Percentiles rank a stretch among this genome's conserved stretches.
Conservation (phyloP, 2,797 vertebrate species). For the Poecile montanus region DNA sequence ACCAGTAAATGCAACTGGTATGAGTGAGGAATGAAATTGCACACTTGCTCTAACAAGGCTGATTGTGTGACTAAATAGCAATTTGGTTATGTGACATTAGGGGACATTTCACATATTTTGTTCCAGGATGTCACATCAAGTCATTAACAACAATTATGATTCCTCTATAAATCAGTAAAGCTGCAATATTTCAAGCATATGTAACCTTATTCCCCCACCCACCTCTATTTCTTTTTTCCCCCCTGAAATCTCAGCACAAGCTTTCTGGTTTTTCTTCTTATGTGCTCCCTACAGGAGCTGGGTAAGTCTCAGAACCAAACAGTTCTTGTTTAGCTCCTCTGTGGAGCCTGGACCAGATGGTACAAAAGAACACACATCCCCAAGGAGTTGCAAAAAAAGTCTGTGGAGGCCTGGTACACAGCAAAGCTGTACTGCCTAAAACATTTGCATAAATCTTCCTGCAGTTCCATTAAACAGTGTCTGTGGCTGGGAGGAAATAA, state of each 20-base stretch:
- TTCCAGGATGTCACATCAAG: background rate
- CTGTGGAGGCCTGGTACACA: background rate
- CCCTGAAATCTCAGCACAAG: background rate
- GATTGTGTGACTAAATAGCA: background rate
- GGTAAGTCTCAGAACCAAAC: background rate
- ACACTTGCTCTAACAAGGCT: background rate
- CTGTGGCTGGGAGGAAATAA: background rate
- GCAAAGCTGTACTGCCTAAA: background rate
- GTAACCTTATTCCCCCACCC: background rate
- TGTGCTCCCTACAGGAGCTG: background rate
- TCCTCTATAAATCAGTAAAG: background rate
- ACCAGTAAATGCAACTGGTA: background rate
- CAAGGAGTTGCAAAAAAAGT: background rate
- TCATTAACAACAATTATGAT: background rate
- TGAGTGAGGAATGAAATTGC: background rate
- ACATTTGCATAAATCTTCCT: background rate
- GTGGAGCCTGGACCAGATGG: constrained; percentile 39
- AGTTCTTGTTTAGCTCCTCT: constrained; percentile 22
- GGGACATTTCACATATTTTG: background rate
- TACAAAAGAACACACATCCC: background rate
- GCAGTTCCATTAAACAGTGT: background rate
- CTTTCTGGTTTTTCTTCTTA: background rate
- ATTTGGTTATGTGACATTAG: background rate
- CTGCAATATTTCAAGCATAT: background rate
- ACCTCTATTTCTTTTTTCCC: background rate